A percentile compares a stretch with the other conserved stretches of the same genome.
phyloP scores from a whole-genome alignment of 2,113 vertebrate genomes.

The Pygoscelis adeliae region DNA sequence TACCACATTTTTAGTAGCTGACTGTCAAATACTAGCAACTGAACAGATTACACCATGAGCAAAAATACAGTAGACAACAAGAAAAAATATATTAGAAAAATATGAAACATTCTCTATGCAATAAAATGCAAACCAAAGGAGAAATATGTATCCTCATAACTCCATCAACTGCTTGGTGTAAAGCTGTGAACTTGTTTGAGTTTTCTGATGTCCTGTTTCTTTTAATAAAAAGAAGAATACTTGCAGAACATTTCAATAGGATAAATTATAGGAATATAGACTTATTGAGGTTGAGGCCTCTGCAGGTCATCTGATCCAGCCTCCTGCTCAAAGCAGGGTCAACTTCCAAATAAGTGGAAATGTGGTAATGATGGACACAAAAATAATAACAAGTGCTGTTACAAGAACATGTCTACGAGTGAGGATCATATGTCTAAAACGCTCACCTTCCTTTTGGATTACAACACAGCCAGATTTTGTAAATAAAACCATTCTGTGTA shows the following conservation, averaged over 20 bases:
- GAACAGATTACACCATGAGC: neutral
- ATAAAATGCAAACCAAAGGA: neutral
- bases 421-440: neutral
- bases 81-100: neutral
- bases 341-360: neutral
- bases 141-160: neutral
- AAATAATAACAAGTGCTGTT: neutral
- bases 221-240: neutral
- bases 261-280: neutral
- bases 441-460: neutral
- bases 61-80: neutral
- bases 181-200: neutral
- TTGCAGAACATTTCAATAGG: neutral
- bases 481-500: neutral
- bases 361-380: neutral
- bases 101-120: neutral
- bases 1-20: neutral
- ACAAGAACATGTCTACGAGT: accelerated
- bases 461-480: neutral
- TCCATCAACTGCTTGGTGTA: neutral
- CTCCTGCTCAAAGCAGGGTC: neutral
- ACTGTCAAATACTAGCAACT: neutral
- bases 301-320: neutral
- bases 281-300: neutral
- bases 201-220: neutral